Conservation (phyloP, 37 sponge, comb jelly and placozoan species). For the Lycopodina hypogea region DNA sequence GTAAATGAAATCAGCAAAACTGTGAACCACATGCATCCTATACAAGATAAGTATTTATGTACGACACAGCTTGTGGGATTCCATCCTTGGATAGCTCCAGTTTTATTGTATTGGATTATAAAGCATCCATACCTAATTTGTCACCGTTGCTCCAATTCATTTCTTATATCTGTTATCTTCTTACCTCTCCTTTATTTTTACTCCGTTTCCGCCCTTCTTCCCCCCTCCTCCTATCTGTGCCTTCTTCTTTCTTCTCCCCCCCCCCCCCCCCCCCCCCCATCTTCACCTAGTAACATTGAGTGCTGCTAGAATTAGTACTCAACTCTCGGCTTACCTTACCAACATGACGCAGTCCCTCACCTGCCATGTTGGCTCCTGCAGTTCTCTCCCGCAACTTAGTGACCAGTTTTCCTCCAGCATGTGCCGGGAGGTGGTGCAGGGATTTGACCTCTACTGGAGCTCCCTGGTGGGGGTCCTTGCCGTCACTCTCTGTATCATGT, state of each 20-base stretch:
- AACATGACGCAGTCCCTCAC: constrained; percentile 3
- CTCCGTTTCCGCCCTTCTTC: constrained; percentile 2
- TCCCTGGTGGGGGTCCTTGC: constrained; percentile 21
- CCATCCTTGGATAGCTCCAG: too few relatives aligned
- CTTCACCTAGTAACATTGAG: background rate
- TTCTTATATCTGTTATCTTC: background rate
- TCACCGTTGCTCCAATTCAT: background rate
- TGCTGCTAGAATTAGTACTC: background rate
- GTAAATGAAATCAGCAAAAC: too few relatives aligned
- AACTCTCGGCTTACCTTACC: constrained; percentile 8
- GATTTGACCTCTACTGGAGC: constrained; percentile 70
- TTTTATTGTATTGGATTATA: too few relatives aligned
- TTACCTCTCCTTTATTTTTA: background rate
- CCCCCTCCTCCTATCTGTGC: background rate
- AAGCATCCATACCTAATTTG: too few relatives aligned
- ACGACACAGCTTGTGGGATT: too few relatives aligned
- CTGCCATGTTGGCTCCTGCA: constrained; percentile 31
- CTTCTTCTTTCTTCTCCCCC: background rate
- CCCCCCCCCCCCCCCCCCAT: too few relatives aligned
- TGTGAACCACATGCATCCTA: too few relatives aligned
- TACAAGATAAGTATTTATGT: too few relatives aligned
- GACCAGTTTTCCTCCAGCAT: constrained; percentile 33
- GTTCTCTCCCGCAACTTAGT: constrained; percentile 10
- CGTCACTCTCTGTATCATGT: constrained; percentile 17
- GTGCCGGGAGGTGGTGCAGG: constrained; percentile 54